phyloP scores from a whole-genome alignment of 1,140 invertebrate genomes.

The Pogonognathellus flavescens region DNA sequence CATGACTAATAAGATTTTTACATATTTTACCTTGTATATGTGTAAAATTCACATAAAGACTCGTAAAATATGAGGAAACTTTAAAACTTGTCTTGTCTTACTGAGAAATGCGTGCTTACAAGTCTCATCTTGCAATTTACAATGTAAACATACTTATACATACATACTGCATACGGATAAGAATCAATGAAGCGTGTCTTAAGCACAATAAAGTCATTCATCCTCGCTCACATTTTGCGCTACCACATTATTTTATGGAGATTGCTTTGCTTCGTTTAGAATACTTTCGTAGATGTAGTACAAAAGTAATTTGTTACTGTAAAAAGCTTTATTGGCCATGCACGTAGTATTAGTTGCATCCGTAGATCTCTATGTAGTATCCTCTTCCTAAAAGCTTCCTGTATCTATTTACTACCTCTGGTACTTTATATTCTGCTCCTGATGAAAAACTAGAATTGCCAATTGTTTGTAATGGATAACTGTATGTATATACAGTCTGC shows the following conservation, averaged over 20 bases:
- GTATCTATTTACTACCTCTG: not conserved
- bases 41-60: not conserved
- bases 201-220: constrained; percentile 15
- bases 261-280: not conserved
- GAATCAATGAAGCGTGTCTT: constrained; percentile 38
- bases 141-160: not conserved
- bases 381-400: not conserved
- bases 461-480: not conserved
- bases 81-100: constrained; percentile 6
- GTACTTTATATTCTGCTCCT: not conserved
- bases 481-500: not conserved
- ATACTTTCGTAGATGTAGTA: no score
- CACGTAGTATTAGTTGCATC: not conserved
- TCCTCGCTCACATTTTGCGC: not conserved
- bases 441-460: not conserved
- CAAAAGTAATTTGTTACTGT: not conserved
- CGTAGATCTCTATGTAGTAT: not conserved
- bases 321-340: not conserved
- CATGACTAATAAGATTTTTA: no score
- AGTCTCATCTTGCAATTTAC: constrained; percentile 3
- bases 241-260: constrained; percentile 22
- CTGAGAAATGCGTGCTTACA: not conserved
- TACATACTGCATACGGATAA: not conserved
- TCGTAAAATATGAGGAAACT: constrained; percentile 21
- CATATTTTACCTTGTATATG: no score